These are phyloP conservation scores for Electrophaes corylata DNA, from an alignment of 2,888 invertebrate genomes.

Conservation along the genomic window DNA sequence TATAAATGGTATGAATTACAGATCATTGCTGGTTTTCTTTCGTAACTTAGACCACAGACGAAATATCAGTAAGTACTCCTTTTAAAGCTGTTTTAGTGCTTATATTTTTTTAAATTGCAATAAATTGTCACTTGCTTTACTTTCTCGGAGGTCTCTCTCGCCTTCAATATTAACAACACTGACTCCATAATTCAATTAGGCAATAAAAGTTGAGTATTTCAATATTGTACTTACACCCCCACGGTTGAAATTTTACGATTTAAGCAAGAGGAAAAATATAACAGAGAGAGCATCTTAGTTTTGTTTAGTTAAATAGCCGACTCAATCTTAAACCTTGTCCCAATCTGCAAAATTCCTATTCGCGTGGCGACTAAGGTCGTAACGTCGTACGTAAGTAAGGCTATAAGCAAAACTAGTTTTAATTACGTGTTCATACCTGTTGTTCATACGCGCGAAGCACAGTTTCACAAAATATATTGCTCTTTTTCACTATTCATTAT, in stretches of 20 bases:
- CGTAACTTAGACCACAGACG: too few relatives aligned
- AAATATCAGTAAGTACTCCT: too few relatives aligned
- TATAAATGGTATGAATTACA: too few relatives aligned
- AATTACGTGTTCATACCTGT: not conserved
- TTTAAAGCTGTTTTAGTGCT: too few relatives aligned
- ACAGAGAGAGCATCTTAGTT: constrained; percentile 20
- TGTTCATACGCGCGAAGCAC: not conserved
- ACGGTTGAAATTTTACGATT: constrained; percentile 59
- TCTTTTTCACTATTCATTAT: constrained; percentile 11
- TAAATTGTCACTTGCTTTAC: constrained; percentile 8
- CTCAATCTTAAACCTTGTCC: too few relatives aligned
- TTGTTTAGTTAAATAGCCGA: too few relatives aligned
- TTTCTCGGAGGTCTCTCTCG: constrained; percentile 14
- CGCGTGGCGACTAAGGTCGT: too few relatives aligned
- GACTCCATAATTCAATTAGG: constrained; percentile 43
- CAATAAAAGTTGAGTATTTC: constrained; percentile 33
- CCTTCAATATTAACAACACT: constrained; percentile 41
- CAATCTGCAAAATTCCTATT: too few relatives aligned
- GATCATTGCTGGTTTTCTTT: too few relatives aligned
- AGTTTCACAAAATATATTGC: not conserved
- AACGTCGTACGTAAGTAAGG: too few relatives aligned
- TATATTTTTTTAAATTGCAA: not conserved
- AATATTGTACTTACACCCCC: constrained; percentile 50
- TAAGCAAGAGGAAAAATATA: constrained; percentile 24
- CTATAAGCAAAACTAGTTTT: too few relatives aligned